These are phyloP conservation scores for Luscinia luscinia DNA, from an alignment of 2,797 vertebrate genomes.

Conservation along the genomic window DNA sequence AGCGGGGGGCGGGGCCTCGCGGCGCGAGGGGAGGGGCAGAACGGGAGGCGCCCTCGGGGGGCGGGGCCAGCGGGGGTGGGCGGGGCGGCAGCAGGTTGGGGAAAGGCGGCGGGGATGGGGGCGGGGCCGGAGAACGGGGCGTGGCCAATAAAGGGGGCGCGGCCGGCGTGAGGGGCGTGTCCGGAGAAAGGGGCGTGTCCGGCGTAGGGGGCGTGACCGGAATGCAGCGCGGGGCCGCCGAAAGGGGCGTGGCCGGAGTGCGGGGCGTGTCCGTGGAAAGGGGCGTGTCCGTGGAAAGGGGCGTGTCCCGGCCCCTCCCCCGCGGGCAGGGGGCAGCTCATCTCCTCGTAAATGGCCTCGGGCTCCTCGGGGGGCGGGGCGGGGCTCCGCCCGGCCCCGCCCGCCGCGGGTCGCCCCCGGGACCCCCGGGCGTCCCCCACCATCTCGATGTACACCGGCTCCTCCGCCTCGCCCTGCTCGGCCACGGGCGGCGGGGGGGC, in stretches of 20 bases:
- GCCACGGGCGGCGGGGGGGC: no score
- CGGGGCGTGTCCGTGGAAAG: not conserved
- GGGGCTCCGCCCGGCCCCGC: not conserved
- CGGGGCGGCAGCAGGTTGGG: not conserved
- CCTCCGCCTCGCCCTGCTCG: not conserved
- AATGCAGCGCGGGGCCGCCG: not conserved
- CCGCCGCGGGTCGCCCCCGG: not conserved
- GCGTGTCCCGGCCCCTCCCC: not conserved
- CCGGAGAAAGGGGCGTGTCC: fast-evolving
- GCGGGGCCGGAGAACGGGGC: not conserved
- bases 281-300: not conserved
- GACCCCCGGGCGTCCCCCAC: not conserved
- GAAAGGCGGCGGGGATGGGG: not conserved
- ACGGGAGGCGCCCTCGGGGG: not conserved
- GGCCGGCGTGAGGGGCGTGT: not conserved
- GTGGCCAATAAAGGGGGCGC: not conserved
- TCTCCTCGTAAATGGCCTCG: not conserved
- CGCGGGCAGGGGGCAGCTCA: not conserved
- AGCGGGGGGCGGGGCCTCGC: not conserved
- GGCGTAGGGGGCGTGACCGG: not conserved
- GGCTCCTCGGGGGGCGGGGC: not conserved
- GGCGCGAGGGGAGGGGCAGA: not conserved
- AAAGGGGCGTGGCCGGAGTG: not conserved
- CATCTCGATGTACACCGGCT: not conserved
- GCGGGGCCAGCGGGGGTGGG: not conserved